Evolutionary conservation across 1,140 invertebrate species (phyloP).

Genomic region (Schmidtea mediterranea): DNA sequence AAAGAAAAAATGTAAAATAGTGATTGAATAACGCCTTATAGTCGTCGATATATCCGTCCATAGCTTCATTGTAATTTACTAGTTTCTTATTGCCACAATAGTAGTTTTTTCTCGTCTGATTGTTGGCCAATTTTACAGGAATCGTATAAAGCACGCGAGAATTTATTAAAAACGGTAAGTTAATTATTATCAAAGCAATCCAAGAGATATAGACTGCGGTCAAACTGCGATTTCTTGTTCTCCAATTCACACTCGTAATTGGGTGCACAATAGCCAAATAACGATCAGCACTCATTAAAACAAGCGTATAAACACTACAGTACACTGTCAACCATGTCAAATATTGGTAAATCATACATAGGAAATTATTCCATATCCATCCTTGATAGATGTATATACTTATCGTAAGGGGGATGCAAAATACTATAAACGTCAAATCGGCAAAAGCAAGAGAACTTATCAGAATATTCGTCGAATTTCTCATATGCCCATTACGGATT

Average conservation of each 20-base stretch:
- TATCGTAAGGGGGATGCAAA: conserved; percentile 36
- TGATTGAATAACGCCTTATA: not conserved
- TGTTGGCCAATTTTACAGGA: conserved; percentile 31
- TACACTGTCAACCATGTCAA: conserved; percentile 47
- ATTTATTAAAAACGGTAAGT: conserved; percentile 44
- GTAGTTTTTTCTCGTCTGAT: not conserved
- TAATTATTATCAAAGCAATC: not conserved
- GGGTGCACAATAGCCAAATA: conserved; percentile 79
- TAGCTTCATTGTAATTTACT: conserved; percentile 10
- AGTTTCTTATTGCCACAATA: conserved; percentile 7
- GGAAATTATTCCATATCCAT: conserved; percentile 64
- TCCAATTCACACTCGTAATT: conserved; percentile 52
- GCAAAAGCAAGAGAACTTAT: conserved; percentile 37
- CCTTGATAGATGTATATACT: conserved; percentile 21
- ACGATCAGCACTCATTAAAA: conserved; percentile 73
- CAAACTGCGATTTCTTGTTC: conserved; percentile 45
- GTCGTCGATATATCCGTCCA: not conserved
- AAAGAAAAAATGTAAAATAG: not conserved
- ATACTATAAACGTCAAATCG: conserved; percentile 68
- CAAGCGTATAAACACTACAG: conserved; percentile 67
- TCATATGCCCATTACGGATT: conserved; percentile 60
- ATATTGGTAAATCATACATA: conserved; percentile 63
- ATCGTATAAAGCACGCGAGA: conserved; percentile 39
- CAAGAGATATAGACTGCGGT: not conserved
- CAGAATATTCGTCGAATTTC: conserved; percentile 65